phyloP scores from a whole-genome alignment of 2,888 invertebrate species.

The Ctenicera cuprea region DNA sequence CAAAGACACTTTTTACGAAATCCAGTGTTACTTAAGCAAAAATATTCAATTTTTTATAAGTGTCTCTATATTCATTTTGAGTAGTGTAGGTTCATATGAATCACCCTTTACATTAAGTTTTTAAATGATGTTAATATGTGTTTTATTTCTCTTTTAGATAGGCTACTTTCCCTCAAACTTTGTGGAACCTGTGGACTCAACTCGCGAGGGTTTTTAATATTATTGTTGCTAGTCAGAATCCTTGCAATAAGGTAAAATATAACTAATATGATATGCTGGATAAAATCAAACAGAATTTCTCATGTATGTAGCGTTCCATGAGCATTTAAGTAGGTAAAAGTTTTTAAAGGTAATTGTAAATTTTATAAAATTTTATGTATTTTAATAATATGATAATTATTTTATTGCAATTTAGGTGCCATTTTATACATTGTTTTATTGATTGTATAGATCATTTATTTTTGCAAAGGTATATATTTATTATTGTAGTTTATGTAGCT shows the following conservation, averaged over 20 bases:
- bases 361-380: constrained; percentile 49
- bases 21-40: too few species aligned
- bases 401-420: constrained; percentile 49
- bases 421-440: constrained; percentile 49
- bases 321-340: constrained; percentile 52
- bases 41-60: too few species aligned
- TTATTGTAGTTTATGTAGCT: constrained; percentile 44
- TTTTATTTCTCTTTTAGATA: constrained; percentile 71
- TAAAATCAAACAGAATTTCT: constrained; percentile 29
- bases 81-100: too few species aligned
- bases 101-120: too few species aligned
- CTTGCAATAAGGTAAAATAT: constrained; percentile 44
- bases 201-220: constrained; percentile 56
- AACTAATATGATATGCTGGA: constrained; percentile 31
- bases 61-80: too few species aligned
- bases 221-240: constrained; percentile 48
- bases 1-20: too few species aligned
- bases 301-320: constrained; percentile 52
- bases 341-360: constrained; percentile 50
- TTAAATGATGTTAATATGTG: too few species aligned
- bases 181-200: constrained; percentile 72
- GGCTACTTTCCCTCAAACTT: constrained; percentile 90
- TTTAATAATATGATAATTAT: constrained; percentile 42
- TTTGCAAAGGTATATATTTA: constrained; percentile 47
- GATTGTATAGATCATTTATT: constrained; percentile 47